A percentile compares a stretch with the other conserved stretches of the same genome.
Evolutionary conservation across 2,113 vertebrate genomes (phyloP).

Genomic region (Opisthocomus hoazin): DNA sequence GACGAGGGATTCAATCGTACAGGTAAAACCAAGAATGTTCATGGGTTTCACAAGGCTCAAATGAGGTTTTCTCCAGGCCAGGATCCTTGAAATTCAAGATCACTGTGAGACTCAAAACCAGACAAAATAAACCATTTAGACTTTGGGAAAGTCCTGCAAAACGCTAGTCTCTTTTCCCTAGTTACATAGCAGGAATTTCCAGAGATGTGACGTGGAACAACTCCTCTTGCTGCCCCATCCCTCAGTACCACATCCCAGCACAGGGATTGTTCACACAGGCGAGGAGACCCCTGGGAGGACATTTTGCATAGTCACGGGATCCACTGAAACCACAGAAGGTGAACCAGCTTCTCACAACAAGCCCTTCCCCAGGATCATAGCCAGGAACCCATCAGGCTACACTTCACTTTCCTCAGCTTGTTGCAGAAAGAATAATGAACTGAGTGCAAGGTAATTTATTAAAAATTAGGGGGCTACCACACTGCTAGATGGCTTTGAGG

Average conservation of each 20-base stretch:
- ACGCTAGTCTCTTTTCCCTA: not conserved
- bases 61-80: not conserved
- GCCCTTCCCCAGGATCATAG: rapidly evolving
- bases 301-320: not conserved
- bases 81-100: not conserved
- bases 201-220: not conserved
- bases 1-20: rapidly evolving
- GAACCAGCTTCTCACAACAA: not conserved
- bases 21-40: not conserved
- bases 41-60: not conserved
- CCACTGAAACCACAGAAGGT: not conserved
- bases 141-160: not conserved
- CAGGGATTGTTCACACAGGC: not conserved
- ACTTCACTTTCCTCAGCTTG: not conserved
- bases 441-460: not conserved
- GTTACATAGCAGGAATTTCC: not conserved
- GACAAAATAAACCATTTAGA: not conserved
- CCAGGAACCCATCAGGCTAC: not conserved
- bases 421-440: not conserved
- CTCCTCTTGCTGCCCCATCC: not conserved
- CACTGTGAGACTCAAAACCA: not conserved
- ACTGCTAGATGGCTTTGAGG: not conserved
- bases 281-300: not conserved
- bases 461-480: not conserved
- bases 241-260: not conserved